Evolutionary conservation across 2,888 invertebrate species (phyloP), one percentile per base, ranked within the genome.

Genomic region (Tachina lurida): DNA sequence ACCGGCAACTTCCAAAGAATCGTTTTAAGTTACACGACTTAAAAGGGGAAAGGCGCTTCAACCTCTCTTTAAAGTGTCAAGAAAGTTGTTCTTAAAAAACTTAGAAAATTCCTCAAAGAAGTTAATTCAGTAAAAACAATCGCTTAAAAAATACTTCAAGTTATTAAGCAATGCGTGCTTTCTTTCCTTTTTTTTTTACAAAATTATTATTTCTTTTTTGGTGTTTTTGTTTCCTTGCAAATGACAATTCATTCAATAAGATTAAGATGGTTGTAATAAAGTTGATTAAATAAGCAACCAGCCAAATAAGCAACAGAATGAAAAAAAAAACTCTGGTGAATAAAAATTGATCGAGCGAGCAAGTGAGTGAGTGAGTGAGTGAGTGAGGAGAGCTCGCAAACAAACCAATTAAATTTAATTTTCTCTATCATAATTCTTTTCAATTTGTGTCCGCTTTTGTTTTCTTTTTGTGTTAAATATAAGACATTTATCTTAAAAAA

Each of bases 361-460:
- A 7, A 31, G 31, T 31, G 31, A 31, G 31, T 31, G n/a, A 31
- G 4, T 22, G 22, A 22, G 22, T 22, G n/a, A n/a, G 31, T 31
- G 31, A 31, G 31, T 5, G 31, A 31, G 7, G 49, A 49, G 52
- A 54, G 22, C 45, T 58, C 19, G 15, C 22, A 10, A 75, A 60
- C 58, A 65, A 73, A 58, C 67, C 79, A 86, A 86, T 86, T 86
- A 83, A 79, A 83, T 83, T 86, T 68, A 86, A 86, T 86, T 79
- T 83, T 63, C 79, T 83, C 83, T 80, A 79, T 86, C 83, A 80
- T 83, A 83, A 86, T 73, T 83, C 79, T 83, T 77, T 86, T 76
- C 76, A 73, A 83, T 85, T 82, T 76, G 77, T 74, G 58, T 7
- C 62, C 9, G 68, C 41, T 73, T 60, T 45, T 65, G 2, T 62